phyloP scores from a whole-genome alignment of 2,113 vertebrate species.

The Turdus rufiventris region DNA sequence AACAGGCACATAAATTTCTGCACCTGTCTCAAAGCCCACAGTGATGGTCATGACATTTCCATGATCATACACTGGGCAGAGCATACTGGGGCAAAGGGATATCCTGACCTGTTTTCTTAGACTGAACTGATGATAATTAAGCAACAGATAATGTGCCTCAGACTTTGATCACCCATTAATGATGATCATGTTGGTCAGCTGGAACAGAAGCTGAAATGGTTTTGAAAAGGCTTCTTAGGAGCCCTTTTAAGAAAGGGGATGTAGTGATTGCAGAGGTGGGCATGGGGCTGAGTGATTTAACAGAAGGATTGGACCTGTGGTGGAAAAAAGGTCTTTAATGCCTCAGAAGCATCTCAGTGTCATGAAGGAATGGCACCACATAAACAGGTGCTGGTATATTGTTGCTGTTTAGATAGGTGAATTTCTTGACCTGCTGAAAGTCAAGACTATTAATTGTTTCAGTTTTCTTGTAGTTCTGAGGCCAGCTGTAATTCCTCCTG shows the following conservation, averaged over 20 bases:
- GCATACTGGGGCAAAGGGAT: background rate
- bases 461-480: background rate
- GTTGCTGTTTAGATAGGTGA: background rate
- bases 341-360: background rate
- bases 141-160: background rate
- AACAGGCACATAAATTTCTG: background rate
- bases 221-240: background rate
- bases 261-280: accelerated
- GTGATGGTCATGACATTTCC: accelerated
- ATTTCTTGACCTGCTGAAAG: background rate
- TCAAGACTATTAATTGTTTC: background rate
- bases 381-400: background rate
- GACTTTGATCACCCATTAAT: background rate
- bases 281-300: accelerated
- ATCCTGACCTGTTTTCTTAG: background rate
- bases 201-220: background rate
- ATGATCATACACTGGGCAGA: background rate
- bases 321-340: background rate
- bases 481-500: background rate
- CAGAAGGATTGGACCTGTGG: accelerated
- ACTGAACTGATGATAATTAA: background rate
- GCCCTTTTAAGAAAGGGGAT: accelerated
- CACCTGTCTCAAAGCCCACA: background rate
- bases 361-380: background rate
- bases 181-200: background rate